Evolutionary conservation across 2,113 vertebrate species (phyloP).

Genomic region (Epinephelus cyanopodus): DNA sequence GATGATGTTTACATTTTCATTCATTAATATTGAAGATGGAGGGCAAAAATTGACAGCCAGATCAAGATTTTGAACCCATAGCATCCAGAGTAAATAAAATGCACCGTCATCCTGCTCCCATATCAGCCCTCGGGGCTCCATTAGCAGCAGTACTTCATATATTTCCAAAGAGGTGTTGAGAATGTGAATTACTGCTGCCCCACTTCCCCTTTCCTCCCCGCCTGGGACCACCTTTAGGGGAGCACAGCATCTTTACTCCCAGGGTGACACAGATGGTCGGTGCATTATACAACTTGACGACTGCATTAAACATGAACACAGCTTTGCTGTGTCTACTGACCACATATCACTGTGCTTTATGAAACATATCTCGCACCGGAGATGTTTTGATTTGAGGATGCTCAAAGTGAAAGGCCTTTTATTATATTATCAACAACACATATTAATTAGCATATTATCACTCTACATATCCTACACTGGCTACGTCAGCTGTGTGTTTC

Average conservation of each 20-base stretch:
- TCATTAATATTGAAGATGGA: too few species aligned
- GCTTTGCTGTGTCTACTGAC: not conserved
- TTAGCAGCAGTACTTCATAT: slow-evolving; percentile 47
- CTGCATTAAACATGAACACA: slow-evolving; percentile 49
- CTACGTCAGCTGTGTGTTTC: too few species aligned
- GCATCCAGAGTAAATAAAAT: not conserved
- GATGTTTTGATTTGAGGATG: slow-evolving; percentile 19
- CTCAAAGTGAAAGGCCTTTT: not conserved
- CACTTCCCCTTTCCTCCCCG: slow-evolving; percentile 56
- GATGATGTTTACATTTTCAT: not conserved
- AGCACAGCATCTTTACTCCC: slow-evolving; percentile 44
- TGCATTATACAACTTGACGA: slow-evolving; percentile 59
- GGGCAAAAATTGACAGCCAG: not conserved
- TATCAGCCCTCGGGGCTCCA: slow-evolving; percentile 38
- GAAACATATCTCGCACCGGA: not conserved
- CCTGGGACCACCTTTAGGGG: slow-evolving; percentile 54
- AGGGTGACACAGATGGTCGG: slow-evolving; percentile 53
- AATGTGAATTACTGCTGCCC: slow-evolving; percentile 76
- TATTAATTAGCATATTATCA: not conserved
- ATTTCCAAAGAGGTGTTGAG: slow-evolving; percentile 63
- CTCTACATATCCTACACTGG: not conserved
- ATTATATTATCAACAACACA: not conserved
- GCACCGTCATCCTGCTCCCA: not conserved
- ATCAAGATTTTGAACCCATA: slow-evolving; percentile 6
- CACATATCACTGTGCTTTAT: not conserved